Percentiles rank a stretch among this genome's conserved stretches.
Conservation (phyloP, 1,140 invertebrate species). For the Diachasma alloeum region DNA sequence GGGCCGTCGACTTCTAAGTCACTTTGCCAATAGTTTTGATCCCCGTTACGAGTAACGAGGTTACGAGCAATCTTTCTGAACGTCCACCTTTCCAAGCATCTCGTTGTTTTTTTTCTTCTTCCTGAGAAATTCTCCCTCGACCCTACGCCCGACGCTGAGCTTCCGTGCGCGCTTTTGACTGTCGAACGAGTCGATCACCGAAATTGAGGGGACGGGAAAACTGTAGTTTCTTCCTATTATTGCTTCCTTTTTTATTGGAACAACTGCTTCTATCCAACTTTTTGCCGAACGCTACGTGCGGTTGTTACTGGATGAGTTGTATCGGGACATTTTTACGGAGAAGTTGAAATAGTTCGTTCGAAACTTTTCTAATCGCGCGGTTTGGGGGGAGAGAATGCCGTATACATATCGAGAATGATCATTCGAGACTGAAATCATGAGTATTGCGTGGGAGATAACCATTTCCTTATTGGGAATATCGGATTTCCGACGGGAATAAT, state of each 20-base stretch:
- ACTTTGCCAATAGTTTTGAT: slow-evolving; percentile 37
- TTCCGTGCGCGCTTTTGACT: slow-evolving; percentile 1
- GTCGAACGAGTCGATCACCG: neutral
- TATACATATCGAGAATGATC: neutral
- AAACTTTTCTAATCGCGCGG: neutral
- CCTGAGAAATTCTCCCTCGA: neutral
- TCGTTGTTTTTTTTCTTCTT: neutral
- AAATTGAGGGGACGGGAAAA: neutral
- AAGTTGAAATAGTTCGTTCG: neutral
- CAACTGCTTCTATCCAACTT: neutral
- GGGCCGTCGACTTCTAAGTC: slow-evolving; percentile 29
- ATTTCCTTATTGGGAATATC: neutral
- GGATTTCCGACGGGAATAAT: too few relatives aligned
- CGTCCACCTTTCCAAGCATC: slow-evolving; percentile 14
- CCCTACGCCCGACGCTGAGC: neutral
- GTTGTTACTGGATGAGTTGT: neutral
- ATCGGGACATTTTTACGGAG: neutral
- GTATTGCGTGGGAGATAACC: neutral
- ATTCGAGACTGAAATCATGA: neutral
- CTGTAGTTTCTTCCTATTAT: neutral
- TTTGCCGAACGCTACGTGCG: neutral
- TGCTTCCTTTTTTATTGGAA: neutral
- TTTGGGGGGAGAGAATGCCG: neutral
- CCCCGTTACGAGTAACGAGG: slow-evolving; percentile 32
- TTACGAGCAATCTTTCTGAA: slow-evolving; percentile 36